Evolutionary conservation across 2,113 vertebrate species (phyloP), one percentile per base, ranked within the genome.

Genomic region (Saguinus imperator): DNA sequence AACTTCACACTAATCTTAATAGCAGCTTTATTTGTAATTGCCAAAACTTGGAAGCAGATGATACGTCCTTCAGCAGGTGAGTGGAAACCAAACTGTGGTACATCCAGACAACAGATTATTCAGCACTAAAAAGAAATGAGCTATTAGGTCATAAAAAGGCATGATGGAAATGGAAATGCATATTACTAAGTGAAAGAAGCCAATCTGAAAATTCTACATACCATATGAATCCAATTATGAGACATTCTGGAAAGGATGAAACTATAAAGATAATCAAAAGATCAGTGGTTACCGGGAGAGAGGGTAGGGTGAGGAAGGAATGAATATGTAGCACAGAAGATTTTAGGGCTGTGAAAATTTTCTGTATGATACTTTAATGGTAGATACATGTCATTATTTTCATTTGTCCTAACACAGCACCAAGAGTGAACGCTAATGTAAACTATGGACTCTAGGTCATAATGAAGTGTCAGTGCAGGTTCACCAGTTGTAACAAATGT

Each of bases 171-270:
- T 17, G 48, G 64, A 85, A 79, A n/a, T 23, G n/a, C 32, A 25
- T 48, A 68, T 48, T 45, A 50, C 61, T 27, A 43, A 87, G 37
- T 86, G 73, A 91, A 86, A 91, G 61, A 82, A 32, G 57, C 18
- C 13, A 50, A 48, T 50, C 79, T 18, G 32, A 57, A 94, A 66
- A 82, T 32, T 25, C 82, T 35, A 27, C 10, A 27, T 66, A 32
- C n/a, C 20, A 1, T 55, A 8, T 32, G 37, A 68, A 40, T 66
- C 43, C 17, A 87, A 57, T 35, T 40, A 25, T 8, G 21, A 8
- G 13, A 29, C 43, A 64, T 45, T 57, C 43, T 43, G 14, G n/a
- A 57, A 80, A 86, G 64, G 61, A 52, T 17, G 8, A 83, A 76
- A 52, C 35, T 55, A 57, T 29, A n/a, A 35, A 55, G 45, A 57